A percentile compares a stretch with the other conserved stretches of the same genome.
Evolutionary conservation across 2,888 invertebrate genomes (phyloP).

Genomic region (Aspidiotus rigidus): DNA sequence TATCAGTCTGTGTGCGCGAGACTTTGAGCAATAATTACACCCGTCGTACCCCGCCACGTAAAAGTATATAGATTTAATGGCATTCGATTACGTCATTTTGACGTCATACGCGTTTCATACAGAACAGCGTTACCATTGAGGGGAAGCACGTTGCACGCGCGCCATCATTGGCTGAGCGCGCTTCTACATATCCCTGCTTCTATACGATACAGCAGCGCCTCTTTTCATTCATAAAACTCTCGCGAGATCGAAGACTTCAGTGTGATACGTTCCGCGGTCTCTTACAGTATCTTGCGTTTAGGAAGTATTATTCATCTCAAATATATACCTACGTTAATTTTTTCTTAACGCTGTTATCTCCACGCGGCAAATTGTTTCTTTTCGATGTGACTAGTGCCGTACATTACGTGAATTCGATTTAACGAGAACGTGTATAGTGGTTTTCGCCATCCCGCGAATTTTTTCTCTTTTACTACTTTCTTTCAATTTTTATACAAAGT

Average conservation of each 20-base stretch:
- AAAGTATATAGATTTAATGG: neutral
- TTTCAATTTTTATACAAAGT: neutral
- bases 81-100: conserved; percentile 33
- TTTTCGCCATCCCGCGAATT: too few relatives aligned
- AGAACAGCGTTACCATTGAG: conserved; percentile 2
- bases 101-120: conserved; percentile 19
- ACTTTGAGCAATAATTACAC: conserved; percentile 24
- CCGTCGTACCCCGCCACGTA: conserved; percentile 2
- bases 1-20: conserved; percentile 6
- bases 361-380: neutral
- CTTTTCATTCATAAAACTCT: conserved; percentile 31
- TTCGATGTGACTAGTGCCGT: neutral
- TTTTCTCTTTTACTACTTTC: too few relatives aligned
- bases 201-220: conserved; percentile 21
- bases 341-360: conserved; percentile 3
- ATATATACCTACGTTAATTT: conserved; percentile 3
- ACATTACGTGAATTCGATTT: neutral
- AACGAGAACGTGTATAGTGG: too few relatives aligned
- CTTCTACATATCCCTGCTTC: conserved; percentile 9
- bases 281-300: conserved; percentile 11
- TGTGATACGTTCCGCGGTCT: conserved; percentile 28
- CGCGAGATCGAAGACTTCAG: conserved; percentile 29
- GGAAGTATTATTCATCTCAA: neutral
- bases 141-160: conserved; percentile 20
- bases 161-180: conserved; percentile 20